Conservation (phyloP, 2,113 vertebrate species). For the Melanerpes aurifrons region DNA sequence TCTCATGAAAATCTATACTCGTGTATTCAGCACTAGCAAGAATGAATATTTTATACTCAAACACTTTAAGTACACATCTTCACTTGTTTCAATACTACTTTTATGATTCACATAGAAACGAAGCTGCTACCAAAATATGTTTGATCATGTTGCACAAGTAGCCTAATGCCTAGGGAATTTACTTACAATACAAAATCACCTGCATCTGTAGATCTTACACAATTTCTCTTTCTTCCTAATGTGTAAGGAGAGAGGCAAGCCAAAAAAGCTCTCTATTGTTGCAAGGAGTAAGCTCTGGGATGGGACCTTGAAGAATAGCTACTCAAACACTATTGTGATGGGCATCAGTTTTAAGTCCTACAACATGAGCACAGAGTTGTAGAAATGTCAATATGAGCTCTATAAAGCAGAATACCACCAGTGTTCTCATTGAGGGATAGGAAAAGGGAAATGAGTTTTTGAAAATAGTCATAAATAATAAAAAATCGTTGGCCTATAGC, state of each 20-base stretch:
- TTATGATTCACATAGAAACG: not conserved
- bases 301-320: not conserved
- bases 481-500: conserved; percentile 41
- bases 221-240: not conserved
- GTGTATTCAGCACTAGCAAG: not conserved
- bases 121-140: not conserved
- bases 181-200: not conserved
- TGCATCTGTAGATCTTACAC: not conserved
- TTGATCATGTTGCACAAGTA: not conserved
- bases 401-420: conserved; percentile 36
- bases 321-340: not conserved
- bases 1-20: not conserved
- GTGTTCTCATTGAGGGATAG: not conserved
- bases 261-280: not conserved
- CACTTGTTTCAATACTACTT: not conserved
- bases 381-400: conserved; percentile 35
- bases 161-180: not conserved
- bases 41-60: conserved; percentile 19
- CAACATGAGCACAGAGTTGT: not conserved
- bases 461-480: conserved; percentile 68
- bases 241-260: not conserved
- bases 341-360: conserved; percentile 12
- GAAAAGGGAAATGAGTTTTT: conserved; percentile 51
- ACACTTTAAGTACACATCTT: not conserved
- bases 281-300: not conserved